Conservation (phyloP, 2,888 invertebrate species). For the Drosophila quinaria region DNA sequence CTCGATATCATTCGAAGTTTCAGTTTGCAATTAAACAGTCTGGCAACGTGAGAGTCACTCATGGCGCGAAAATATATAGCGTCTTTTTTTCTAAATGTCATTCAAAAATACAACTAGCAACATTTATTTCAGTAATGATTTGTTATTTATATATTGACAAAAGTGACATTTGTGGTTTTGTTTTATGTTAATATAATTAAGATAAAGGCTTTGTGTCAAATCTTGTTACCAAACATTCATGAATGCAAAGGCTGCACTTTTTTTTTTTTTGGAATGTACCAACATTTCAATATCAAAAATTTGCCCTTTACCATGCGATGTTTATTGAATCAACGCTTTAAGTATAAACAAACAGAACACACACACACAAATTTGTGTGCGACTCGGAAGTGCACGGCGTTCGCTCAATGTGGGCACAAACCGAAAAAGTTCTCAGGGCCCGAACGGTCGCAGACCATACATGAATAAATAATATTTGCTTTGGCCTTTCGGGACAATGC, state of each 20-base stretch:
- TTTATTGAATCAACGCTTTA: slow-evolving; percentile 72
- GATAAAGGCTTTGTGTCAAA: background rate
- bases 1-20: slow-evolving; percentile 19
- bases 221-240: background rate
- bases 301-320: slow-evolving; percentile 69
- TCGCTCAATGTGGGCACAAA: slow-evolving; percentile 61
- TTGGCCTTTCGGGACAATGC: slow-evolving; percentile 58
- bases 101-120: background rate
- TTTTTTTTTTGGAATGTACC: slow-evolving; percentile 24
- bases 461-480: slow-evolving; percentile 72
- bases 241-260: slow-evolving; percentile 5
- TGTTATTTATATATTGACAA: background rate
- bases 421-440: slow-evolving; percentile 71
- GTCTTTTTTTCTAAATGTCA: background rate
- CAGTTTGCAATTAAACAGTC: slow-evolving; percentile 4
- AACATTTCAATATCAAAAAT: slow-evolving; percentile 55
- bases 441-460: slow-evolving; percentile 4
- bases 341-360: slow-evolving; percentile 69
- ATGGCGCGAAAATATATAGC: background rate
- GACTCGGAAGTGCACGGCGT: slow-evolving; percentile 60
- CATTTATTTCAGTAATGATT: background rate
- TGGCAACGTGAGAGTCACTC: background rate
- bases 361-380: slow-evolving; percentile 50
- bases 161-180: background rate
- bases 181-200: background rate